Percentiles rank a stretch among this genome's conserved stretches.
Conservation (phyloP, 1,140 invertebrate species). For the Macrobrachium nipponense region DNA sequence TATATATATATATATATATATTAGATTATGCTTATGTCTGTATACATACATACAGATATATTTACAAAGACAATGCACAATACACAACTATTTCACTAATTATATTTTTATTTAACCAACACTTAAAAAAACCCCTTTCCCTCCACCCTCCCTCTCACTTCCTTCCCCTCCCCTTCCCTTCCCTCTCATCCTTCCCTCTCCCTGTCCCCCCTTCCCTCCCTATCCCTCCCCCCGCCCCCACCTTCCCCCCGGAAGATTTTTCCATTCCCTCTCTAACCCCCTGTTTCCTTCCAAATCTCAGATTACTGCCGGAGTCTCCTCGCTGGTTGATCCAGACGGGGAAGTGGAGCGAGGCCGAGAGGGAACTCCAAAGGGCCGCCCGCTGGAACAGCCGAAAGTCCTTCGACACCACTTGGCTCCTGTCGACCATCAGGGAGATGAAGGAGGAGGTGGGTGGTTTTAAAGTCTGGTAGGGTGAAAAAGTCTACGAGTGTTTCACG, state of each 20-base stretch:
- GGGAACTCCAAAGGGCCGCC: slow-evolving; percentile 56
- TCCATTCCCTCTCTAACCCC: too few relatives aligned
- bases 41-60: neutral
- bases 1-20: neutral
- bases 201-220: too few relatives aligned
- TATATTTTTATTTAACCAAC: too few relatives aligned
- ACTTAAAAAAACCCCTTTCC: too few relatives aligned
- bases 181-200: too few relatives aligned
- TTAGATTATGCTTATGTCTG: too few relatives aligned
- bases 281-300: neutral
- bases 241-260: too few relatives aligned
- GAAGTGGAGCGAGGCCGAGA: slow-evolving; percentile 48
- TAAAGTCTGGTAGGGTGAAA: too few relatives aligned
- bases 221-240: too few relatives aligned
- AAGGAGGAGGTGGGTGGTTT: slow-evolving; percentile 18
- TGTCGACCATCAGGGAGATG: slow-evolving; percentile 44
- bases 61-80: neutral
- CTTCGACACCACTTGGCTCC: slow-evolving; percentile 48
- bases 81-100: too few relatives aligned
- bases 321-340: slow-evolving; percentile 63
- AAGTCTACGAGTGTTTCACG: too few relatives aligned
- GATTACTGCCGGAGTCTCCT: slow-evolving; percentile 69
- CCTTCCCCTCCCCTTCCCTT: too few relatives aligned
- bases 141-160: neutral
- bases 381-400: slow-evolving; percentile 59